Evolutionary conservation across 2,113 vertebrate genomes (phyloP), one percentile per base, ranked within the genome.

Genomic region (Zingel zingel): DNA sequence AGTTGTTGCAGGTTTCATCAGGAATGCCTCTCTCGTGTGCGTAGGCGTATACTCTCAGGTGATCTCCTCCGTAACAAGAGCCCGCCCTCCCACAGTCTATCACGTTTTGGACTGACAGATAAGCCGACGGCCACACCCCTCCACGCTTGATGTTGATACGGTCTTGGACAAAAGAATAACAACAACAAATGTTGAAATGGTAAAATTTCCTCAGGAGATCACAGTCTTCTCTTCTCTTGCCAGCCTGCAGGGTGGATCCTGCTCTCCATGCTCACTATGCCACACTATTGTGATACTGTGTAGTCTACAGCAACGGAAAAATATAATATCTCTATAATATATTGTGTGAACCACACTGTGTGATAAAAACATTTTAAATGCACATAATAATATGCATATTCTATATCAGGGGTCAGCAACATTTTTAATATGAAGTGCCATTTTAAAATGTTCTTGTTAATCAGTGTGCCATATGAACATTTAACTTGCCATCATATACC

Each of bases 1-100:
- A 99, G 94, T 99, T 99, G 95, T 99, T 99, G 94, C 98, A 99
- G 88, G 98, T 99, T 91, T 99, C 98, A 0, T 99, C 97, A 0
- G 98, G 98, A 77, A 99, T 97, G 81, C 98, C 98, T 0, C 93
- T 94, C 6, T 67, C 4, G 1, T 98, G 91, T 0, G 98, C 98
- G 0, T 99, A 99, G 27, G 74, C 79, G 95, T 97, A 99, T 19
- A 99, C 98, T 0, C 88, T 86, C 0, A 95, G 25, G 91, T 99
- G 97, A 43, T 97, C 96, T 5, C 98, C 98, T 0, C 98, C 98
- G 5, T 96, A 94, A 1, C 98, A 99, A 66, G 97, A 97, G 0
- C 98, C 98, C 0, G 97, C 96, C 0, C 93, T 0, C 0, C 94
- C 97, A 0, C 98, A 99, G 88, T 99, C 98, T 0, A 99, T 96